Conservation (phyloP, 2,888 invertebrate genomes). For the Apotomis capreana region DNA sequence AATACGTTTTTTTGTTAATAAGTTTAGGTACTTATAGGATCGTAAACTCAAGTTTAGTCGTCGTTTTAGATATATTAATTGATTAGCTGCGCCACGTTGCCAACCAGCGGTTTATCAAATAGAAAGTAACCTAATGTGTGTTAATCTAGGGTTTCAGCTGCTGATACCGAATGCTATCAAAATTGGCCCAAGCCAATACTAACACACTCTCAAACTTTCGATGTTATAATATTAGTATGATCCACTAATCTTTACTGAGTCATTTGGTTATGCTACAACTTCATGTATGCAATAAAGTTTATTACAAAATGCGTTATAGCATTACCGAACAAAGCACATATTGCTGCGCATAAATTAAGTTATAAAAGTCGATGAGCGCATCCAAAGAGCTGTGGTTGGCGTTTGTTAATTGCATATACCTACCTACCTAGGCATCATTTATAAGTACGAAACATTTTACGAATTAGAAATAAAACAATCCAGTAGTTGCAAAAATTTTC, state of each 20-base stretch:
- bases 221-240: no score
- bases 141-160: no score
- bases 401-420: background rate
- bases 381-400: background rate
- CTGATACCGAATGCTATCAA: no score
- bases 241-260: background rate
- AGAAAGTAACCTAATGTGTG: no score
- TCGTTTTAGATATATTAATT: background rate
- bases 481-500: no score
- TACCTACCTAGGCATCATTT: no score
- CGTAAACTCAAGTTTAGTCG: background rate
- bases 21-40: background rate
- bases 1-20: background rate
- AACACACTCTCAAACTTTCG: no score
- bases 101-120: no score
- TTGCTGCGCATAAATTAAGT: slow-evolving; percentile 13
- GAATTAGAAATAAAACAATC: no score
- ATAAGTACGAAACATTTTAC: no score
- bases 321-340: background rate
- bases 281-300: background rate
- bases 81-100: no score
- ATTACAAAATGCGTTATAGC: slow-evolving; percentile 8
- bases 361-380: slow-evolving; percentile 7
- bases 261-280: background rate
- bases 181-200: no score